Evolutionary conservation across 2,113 vertebrate genomes (phyloP), one percentile per base, ranked within the genome.

Genomic region (Terrapene triunguis): DNA sequence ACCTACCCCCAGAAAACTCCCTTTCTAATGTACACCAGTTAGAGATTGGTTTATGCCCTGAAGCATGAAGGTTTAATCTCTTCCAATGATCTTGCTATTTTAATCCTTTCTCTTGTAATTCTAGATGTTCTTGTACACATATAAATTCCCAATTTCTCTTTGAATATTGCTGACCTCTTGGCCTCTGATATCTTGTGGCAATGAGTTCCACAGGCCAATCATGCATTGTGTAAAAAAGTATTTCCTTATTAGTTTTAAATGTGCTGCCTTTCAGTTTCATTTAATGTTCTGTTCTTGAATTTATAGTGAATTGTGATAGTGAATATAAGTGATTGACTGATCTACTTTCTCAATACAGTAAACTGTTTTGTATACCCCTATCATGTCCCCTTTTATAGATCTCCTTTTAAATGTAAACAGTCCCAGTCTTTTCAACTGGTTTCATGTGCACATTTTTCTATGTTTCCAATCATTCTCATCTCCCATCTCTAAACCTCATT

Each of bases 181-280:
- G 3, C 81, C 83, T 90, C 44, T 81, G 87, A 74, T 80, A 51
- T 79, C 78, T 54, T 1, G 2, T 84, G 89, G 79, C 87, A 72
- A 13, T 69, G n/a, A 90, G 79, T 86, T 84, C 59, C 81, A 72
- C 19, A 42, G 44, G 50, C 50, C 93, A 90, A 90, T 79, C 74
- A 72, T 38, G 22, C 22, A 42, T 76, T 22, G 11, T 29, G 44
- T 47, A 50, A 90, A 74, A 80, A 90, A 65, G 84, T 82, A 62
- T 35, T 16, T 65, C 1, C 93, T 89, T 96, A 53, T 82, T 88
- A 84, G 12, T 57, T 90, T 10, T 85, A 89, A 84, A 55, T 79
- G 2, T 21, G 62, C 42, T 93, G 21, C 4, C 48, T 48, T 86
- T 90, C 79, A 32, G 8, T 84, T 87, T 80, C 16, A 50, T 82